Base-by-base conservation (phyloP, 2,888 invertebrate species). In the Geophilus truncorum region DNA sequence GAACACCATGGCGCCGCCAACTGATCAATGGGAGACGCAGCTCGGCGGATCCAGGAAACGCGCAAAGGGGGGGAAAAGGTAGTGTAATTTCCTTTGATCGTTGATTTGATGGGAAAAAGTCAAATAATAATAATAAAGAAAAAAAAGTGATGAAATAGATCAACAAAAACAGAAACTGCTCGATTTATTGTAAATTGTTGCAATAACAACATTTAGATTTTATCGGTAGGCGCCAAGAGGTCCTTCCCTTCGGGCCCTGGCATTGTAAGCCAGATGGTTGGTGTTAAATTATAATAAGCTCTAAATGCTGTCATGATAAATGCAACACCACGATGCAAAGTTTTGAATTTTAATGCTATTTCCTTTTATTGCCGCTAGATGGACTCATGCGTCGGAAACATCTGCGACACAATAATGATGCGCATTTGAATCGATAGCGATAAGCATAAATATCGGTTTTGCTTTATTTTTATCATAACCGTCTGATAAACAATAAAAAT, bases 1-100 rank as follows among this genome's bases (percentile, higher is more conserved):
- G 62, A 62, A 62, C 62, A 28, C 62, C 62, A 62, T 62, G 62
- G 62, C 62, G 62, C 62, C 62, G 62, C 25, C 28, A 62, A 62
- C 62, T 62, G 62, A 62, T 62, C 62, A 62, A 62, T 62, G 62
- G 25, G 62, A 62, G 62, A 23, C 62, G 23, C 62, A 62, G 28
- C 62, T 62, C 62, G 62, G 62, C 62, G 62, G 25, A 62, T 62
- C 62, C 62, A 62, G 62, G 25, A 62, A 28, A 25, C 45, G 62
- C 62, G 62, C 62, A 28, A 28, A 25, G 7, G 62, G 62, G 23
- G 62, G 23, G 62, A 25, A 62, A 62, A 62, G 62, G 62, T 62
- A 28, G 62, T 25, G 25, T 62, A 62, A 62, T 62, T 62, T 62
- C 25, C 3, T 62, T 23, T 25, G 62, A 62, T 12, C 23, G 25